A percentile compares a stretch with the other conserved stretches of the same genome.
Conservation (phyloP, 2,113 vertebrate genomes). For the Colaptes auratus region DNA sequence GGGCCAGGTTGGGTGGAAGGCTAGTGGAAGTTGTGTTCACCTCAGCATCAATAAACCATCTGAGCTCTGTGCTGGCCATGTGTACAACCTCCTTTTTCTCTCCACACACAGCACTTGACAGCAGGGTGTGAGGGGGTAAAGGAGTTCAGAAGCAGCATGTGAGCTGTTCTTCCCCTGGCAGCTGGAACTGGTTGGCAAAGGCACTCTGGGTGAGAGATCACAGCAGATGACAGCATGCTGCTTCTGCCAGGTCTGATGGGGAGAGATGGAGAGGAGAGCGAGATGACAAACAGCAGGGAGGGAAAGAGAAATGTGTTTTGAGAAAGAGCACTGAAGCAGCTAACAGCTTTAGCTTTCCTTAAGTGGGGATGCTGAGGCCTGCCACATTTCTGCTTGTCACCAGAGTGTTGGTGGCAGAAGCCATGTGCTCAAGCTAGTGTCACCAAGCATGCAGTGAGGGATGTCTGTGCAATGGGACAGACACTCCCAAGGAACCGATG, state of each 20-base stretch:
- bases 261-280: not conserved
- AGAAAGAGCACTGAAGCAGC: not conserved
- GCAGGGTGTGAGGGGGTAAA: not conserved
- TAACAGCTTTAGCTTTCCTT: not conserved
- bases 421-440: rapidly evolving
- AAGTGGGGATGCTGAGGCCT: not conserved
- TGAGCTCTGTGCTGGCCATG: not conserved
- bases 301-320: not conserved
- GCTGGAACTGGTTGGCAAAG: conserved; percentile 28
- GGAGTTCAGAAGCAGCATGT: not conserved
- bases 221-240: not conserved
- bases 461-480: not conserved
- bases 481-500: not conserved
- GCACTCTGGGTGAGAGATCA: not conserved
- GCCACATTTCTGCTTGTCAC: not conserved
- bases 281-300: not conserved
- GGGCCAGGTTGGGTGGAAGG: too few relatives aligned
- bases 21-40: not conserved
- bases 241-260: conserved; percentile 14
- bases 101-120: not conserved
- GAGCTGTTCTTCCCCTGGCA: not conserved
- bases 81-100: not conserved
- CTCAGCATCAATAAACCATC: not conserved
- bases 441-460: not conserved
- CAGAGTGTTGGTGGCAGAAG: not conserved